phyloP scores from a whole-genome alignment of 1,140 invertebrate genomes.

The Leptinotarsa texana region DNA sequence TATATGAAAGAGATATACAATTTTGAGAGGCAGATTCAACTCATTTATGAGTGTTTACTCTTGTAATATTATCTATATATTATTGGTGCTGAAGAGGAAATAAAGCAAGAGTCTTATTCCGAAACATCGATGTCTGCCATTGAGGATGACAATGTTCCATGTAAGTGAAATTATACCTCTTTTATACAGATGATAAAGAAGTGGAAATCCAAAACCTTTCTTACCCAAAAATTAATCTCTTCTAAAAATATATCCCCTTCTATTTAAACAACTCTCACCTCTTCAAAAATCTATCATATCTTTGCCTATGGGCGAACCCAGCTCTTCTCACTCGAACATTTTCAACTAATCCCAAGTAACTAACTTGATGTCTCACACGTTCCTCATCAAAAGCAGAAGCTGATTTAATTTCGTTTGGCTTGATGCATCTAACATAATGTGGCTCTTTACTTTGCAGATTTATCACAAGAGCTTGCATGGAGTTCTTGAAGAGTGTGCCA shows the following conservation, averaged over 20 bases:
- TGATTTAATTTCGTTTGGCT: conserved; percentile 92
- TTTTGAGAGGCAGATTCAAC: no score
- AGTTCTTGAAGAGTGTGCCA: conserved; percentile 91
- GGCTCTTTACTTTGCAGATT: conserved; percentile 91
- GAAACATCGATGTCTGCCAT: not conserved
- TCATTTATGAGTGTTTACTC: no score
- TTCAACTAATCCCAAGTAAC: conserved; percentile 88
- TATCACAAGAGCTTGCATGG: conserved; percentile 87
- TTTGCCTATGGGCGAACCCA: conserved; percentile 89
- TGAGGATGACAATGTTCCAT: no score
- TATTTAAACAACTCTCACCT: conserved; percentile 57
- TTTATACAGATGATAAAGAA: no score
- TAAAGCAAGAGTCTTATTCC: not conserved
- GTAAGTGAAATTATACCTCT: no score
- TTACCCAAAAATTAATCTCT: no score
- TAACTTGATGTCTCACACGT: conserved; percentile 86
- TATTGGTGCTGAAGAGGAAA: no score
- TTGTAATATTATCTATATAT: no score
- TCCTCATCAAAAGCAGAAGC: conserved; percentile 77
- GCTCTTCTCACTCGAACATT: conserved; percentile 92
- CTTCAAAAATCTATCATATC: conserved; percentile 85
- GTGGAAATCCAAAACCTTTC: no score
- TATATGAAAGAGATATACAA: no score
- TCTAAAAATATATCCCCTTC: no score
- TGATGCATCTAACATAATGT: conserved; percentile 95